These are phyloP conservation scores for Rhorus exstirpatorius DNA, from an alignment of 2,888 invertebrate genomes.

Conservation along the genomic window DNA sequence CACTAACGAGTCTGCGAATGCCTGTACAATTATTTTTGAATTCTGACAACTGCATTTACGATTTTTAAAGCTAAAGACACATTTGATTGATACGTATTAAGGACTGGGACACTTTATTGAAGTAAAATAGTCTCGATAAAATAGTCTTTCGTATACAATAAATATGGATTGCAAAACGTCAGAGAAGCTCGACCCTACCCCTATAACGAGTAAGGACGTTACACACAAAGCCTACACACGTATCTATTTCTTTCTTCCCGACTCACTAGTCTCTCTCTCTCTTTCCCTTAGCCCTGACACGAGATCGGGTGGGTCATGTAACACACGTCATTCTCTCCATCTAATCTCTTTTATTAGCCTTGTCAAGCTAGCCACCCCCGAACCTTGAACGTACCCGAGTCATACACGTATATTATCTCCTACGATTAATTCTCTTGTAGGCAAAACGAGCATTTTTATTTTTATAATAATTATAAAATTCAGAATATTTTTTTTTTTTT, in stretches of 20 bases:
- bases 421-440: slow-evolving; percentile 31
- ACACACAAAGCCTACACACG: slow-evolving; percentile 8
- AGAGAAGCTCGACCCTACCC: slow-evolving; percentile 29
- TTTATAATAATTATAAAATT: not conserved
- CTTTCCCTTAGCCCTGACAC: slow-evolving; percentile 49
- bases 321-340: slow-evolving; percentile 67
- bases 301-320: slow-evolving; percentile 61
- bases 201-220: slow-evolving; percentile 38
- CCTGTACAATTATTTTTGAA: too few species aligned
- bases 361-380: slow-evolving; percentile 63
- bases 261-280: not conserved
- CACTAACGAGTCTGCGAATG: too few species aligned
- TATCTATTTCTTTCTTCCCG: too few species aligned
- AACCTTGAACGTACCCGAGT: slow-evolving; percentile 65
- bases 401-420: slow-evolving; percentile 27
- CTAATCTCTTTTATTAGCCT: slow-evolving; percentile 70
- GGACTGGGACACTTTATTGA: too few species aligned
- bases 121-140: too few species aligned
- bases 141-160: too few species aligned
- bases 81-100: too few species aligned
- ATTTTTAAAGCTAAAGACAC: too few species aligned
- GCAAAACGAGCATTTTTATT: slow-evolving; percentile 21
- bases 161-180: slow-evolving; percentile 51
- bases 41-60: too few species aligned
- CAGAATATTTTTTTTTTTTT: slow-evolving; percentile 9